A percentile compares a stretch with the other conserved stretches of the same genome.
phyloP scores from a whole-genome alignment of 2,113 vertebrate genomes.

The Puntigrus tetrazona region DNA sequence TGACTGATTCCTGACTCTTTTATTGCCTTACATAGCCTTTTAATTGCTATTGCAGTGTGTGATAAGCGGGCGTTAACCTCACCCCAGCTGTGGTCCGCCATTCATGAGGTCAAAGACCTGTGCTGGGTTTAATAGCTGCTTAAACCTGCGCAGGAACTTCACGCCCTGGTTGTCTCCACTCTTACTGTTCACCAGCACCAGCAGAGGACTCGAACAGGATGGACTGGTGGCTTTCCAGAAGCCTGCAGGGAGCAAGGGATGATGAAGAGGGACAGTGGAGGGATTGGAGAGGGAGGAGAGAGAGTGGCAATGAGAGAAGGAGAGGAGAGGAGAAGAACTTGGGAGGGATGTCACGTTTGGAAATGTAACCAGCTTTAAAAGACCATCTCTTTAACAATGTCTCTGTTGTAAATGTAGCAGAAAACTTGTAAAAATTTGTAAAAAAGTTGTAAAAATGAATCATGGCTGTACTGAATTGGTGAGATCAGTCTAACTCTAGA shows the following conservation, averaged over 20 bases:
- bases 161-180: conserved; percentile 96
- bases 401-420: too few species aligned
- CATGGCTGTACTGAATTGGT: too few species aligned
- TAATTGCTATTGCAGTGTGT: background rate
- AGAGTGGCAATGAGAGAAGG: background rate
- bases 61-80: conserved; percentile 47
- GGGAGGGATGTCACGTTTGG: conserved; percentile 10
- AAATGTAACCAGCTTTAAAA: conserved; percentile 14
- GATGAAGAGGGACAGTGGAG: background rate
- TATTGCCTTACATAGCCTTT: background rate
- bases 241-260: conserved; percentile 70
- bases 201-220: conserved; percentile 89
- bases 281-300: background rate
- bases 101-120: conserved; percentile 98
- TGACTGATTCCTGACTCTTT: background rate
- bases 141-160: conserved; percentile 96
- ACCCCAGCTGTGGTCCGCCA: conserved; percentile 94
- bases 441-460: too few species aligned
- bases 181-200: conserved; percentile 95
- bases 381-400: background rate
- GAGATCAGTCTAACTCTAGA: too few species aligned
- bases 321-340: conserved; percentile 15
- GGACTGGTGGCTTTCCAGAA: conserved; percentile 94
- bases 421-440: too few species aligned
- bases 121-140: conserved; percentile 93